A percentile compares a stretch with the other conserved stretches of the same genome.
These are phyloP conservation scores for Argynnis bischoffii DNA, from an alignment of 2,888 invertebrate species.

Conservation along the genomic window DNA sequence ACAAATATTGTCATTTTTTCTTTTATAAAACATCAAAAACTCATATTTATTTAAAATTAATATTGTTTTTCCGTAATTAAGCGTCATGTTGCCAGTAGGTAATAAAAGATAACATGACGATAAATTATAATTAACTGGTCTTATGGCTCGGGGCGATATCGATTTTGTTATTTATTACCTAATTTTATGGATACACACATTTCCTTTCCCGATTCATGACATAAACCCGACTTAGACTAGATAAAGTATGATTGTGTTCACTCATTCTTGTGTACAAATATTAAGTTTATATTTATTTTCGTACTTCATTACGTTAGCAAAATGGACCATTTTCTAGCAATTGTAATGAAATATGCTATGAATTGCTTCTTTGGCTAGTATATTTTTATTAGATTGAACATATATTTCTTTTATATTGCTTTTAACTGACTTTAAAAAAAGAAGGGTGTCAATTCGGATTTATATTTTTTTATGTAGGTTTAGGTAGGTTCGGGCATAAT, in stretches of 20 bases:
- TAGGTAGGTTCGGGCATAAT: no score
- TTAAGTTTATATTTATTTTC: slow-evolving; percentile 3
- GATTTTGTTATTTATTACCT: slow-evolving; percentile 28
- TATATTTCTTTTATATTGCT: no score
- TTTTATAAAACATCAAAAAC: background rate
- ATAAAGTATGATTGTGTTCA: slow-evolving; percentile 1
- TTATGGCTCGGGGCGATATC: slow-evolving; percentile 15
- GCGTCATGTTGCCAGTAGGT: slow-evolving; percentile 14
- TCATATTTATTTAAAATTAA: background rate
- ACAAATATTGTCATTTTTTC: no score
- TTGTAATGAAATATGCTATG: no score
- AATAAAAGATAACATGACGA: slow-evolving; percentile 28
- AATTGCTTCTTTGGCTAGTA: no score
- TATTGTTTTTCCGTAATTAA: slow-evolving; percentile 21
- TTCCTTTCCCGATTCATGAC: slow-evolving; percentile 8
- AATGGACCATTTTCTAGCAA: no score
- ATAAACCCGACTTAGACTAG: background rate
- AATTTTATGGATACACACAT: slow-evolving; percentile 19
- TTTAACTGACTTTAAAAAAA: no score
- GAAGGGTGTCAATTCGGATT: no score
- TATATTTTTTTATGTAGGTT: no score
- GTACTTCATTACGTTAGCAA: background rate
- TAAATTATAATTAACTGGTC: slow-evolving; percentile 35
- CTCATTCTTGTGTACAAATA: background rate
- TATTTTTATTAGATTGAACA: no score